Base-by-base conservation (phyloP, 1,140 invertebrate species). In the Acarapis woodi region DNA sequence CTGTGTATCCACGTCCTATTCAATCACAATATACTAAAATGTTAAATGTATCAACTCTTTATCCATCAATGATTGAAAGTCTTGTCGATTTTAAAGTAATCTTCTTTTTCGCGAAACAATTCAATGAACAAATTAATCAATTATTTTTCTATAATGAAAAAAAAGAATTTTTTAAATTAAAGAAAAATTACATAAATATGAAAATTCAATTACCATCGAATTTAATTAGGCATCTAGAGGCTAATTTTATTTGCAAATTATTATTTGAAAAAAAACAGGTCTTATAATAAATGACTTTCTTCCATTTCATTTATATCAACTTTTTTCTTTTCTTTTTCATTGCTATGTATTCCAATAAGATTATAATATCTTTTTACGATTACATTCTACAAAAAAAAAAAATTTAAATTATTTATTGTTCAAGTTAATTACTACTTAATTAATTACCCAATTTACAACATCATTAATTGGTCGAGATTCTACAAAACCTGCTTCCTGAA, bases 391-490 rank as follows among this genome's bases (percentile, higher is more conserved):
- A 26, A 36, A 36, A 36, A 10, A 36, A 8, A 26, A n/a, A 26
- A n/a, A 26, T 26, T n/a, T n/a, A n/a, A 26, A 8, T 26, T 8
- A n/a, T 26, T 26, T 8, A 26, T 8, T n/a, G n/a, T 8, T 26
- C 25, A 26, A 8, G n/a, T 26, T 26, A 26, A 26, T n/a, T n/a
- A n/a, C 25, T 26, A 26, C n/a, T 26, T 26, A n/a, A n/a, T n/a
- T 44, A 4, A 35, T 16, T 14, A 47, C 44, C 49, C 49, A 50
- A 36, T 50, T 49, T 8, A 48, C 47, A 9, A 50, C 48, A 30
- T 45, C 40, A 6, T 30, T 38, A 19, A 49, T 46, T 3, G 44
- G 42, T 37, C 43, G 43, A 10, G 24, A 16, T 25, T 26, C 19
- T 19, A 35, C 37, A 10, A 9, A 6, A 31, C 21, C 32, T 19